phyloP scores from a whole-genome alignment of 2,797 vertebrate species.

The Octomys mimax region DNA sequence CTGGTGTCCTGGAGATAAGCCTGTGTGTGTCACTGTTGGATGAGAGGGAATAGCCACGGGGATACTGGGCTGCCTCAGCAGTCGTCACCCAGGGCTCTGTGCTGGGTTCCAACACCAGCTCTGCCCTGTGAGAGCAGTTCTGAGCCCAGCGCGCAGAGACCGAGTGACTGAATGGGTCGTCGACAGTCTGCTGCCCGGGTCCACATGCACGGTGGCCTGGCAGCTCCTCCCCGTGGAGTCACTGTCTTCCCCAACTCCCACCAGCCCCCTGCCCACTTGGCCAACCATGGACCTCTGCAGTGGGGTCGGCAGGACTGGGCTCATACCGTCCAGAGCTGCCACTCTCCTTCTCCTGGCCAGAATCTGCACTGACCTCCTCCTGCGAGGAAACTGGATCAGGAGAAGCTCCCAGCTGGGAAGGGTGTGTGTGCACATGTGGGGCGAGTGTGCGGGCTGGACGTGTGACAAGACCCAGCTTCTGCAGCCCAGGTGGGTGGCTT shows the following conservation, averaged over 20 bases:
- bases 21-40: rapidly evolving
- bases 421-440: not conserved
- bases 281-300: not conserved
- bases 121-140: not conserved
- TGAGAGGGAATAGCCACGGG: not conserved
- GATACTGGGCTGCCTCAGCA: too few species aligned
- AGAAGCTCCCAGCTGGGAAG: not conserved
- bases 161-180: not conserved
- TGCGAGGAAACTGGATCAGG: not conserved
- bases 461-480: not conserved
- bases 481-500: not conserved
- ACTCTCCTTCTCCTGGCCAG: not conserved
- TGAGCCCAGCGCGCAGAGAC: not conserved
- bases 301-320: not conserved
- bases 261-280: not conserved
- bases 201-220: not conserved
- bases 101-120: not conserved
- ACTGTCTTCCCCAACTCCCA: not conserved
- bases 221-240: not conserved
- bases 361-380: not conserved
- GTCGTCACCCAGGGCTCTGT: not conserved
- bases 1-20: not conserved
- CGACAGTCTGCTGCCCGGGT: not conserved
- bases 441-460: not conserved
- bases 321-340: not conserved